Evolutionary conservation across 2,797 vertebrate species (phyloP).

Genomic region (Pangasius djambal): DNA sequence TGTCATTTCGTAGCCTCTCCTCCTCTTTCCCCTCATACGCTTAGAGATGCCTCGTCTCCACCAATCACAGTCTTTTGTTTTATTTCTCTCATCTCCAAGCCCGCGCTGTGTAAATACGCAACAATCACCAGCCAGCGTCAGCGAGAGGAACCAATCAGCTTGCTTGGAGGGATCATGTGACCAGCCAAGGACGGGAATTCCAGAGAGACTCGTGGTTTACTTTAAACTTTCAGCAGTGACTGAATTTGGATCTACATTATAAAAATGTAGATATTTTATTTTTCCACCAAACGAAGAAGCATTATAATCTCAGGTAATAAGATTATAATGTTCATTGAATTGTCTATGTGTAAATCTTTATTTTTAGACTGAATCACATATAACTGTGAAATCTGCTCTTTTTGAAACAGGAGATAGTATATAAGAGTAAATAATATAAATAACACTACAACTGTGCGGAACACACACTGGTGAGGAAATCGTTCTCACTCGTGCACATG

Average conservation of each 20-base stretch:
- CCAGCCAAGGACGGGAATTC: neutral
- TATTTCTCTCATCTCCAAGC: constrained; percentile 74
- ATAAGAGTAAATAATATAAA: neutral
- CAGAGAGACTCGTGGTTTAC: neutral
- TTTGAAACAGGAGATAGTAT: neutral
- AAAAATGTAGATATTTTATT: constrained; percentile 5
- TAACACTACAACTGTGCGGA: neutral
- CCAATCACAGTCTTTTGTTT: constrained; percentile 68
- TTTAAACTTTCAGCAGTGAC: constrained; percentile 16
- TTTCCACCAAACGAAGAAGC: neutral
- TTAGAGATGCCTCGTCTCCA: constrained; percentile 35
- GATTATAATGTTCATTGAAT: neutral
- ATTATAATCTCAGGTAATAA: neutral
- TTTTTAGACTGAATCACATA: constrained; percentile 17
- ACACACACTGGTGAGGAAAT: neutral
- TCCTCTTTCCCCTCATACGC: constrained; percentile 29
- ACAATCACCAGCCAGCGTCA: neutral
- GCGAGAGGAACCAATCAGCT: constrained; percentile 14
- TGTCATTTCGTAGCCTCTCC: constrained; percentile 78
- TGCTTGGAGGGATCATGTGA: neutral
- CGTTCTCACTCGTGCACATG: neutral
- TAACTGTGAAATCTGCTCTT: constrained; percentile 16
- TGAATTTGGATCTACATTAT: constrained; percentile 27
- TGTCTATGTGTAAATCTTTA: constrained; percentile 18
- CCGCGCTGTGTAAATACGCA: constrained; percentile 62